A percentile compares a stretch with the other conserved stretches of the same genome.
Evolutionary conservation across 1,140 invertebrate species (phyloP).

Genomic region (Drosophila sucinea): DNA sequence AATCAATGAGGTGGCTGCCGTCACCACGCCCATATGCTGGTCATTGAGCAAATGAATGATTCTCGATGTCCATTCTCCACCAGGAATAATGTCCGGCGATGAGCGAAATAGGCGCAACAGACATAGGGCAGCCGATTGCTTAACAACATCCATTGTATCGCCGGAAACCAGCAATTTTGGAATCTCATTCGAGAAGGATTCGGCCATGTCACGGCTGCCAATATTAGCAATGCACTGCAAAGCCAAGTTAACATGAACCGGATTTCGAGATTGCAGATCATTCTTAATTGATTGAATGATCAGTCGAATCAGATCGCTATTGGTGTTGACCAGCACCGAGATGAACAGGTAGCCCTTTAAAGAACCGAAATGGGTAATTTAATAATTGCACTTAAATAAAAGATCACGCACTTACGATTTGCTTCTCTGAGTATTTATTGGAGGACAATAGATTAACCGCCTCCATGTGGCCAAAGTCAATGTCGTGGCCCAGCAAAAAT

Average conservation of each 20-base stretch:
- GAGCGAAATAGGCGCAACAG: slow-evolving; percentile 96
- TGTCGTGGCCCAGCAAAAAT: slow-evolving; percentile 99
- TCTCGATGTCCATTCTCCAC: slow-evolving; percentile 99
- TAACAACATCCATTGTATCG: slow-evolving; percentile 99
- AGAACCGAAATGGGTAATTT: slow-evolving; percentile 63
- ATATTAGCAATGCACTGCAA: slow-evolving; percentile 99
- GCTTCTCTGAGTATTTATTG: slow-evolving; percentile 99
- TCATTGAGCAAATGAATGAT: slow-evolving; percentile 99
- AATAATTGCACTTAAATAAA: background rate
- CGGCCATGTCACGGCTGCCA: slow-evolving; percentile 99
- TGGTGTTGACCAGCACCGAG: slow-evolving; percentile 99
- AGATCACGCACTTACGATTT: slow-evolving; percentile 93
- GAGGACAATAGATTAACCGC: slow-evolving; percentile 99
- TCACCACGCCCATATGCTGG: slow-evolving; percentile 99
- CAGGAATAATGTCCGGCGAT: slow-evolving; percentile 96
- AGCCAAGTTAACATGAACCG: slow-evolving; percentile 99
- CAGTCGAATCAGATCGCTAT: slow-evolving; percentile 99
- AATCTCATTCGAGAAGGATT: slow-evolving; percentile 99
- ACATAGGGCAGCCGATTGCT: slow-evolving; percentile 99
- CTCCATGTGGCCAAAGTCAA: slow-evolving; percentile 99
- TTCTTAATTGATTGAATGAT: slow-evolving; percentile 99
- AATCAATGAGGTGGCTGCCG: slow-evolving; percentile 98
- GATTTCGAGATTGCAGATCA: slow-evolving; percentile 98
- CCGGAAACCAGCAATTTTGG: slow-evolving; percentile 99
- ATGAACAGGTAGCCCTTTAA: slow-evolving; percentile 98